These are phyloP conservation scores for Neogobius melanostomus DNA, from an alignment of 2,113 vertebrate genomes.

Conservation along the genomic window DNA sequence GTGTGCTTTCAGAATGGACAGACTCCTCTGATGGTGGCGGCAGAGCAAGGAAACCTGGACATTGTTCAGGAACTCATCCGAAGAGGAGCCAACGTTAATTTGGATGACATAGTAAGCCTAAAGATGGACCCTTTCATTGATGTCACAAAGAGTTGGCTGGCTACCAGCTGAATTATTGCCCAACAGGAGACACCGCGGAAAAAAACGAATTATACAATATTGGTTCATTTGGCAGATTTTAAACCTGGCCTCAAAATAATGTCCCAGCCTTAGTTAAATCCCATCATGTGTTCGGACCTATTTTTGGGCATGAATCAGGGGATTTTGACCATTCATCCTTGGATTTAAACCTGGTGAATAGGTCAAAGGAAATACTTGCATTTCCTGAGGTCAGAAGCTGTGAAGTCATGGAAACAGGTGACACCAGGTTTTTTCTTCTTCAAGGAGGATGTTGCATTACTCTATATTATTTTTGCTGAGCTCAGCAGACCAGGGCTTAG, in stretches of 20 bases:
- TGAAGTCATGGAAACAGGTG: conserved; percentile 33
- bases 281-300: not conserved
- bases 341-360: not conserved
- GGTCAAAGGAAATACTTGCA: conserved; percentile 5
- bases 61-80: conserved; percentile 92
- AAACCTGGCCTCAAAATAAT: not conserved
- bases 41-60: conserved; percentile 93
- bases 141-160: not conserved
- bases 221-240: not conserved
- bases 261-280: not conserved
- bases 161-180: not conserved
- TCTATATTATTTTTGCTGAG: conserved; percentile 58
- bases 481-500: conserved; percentile 50
- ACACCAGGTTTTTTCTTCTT: conserved; percentile 17
- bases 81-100: conserved; percentile 91
- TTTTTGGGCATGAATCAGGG: not conserved
- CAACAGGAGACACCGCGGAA: too few relatives aligned
- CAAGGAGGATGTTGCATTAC: conserved; percentile 18
- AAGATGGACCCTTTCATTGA: conserved; percentile 16
- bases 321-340: not conserved
- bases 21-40: conserved; percentile 94
- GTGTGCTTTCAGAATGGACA: conserved; percentile 84
- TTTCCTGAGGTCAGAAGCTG: conserved; percentile 8
- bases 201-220: too few relatives aligned
- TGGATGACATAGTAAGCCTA: conserved; percentile 88